Percentiles rank a stretch among this genome's conserved stretches.
These are phyloP conservation scores for Cherax destructor DNA, from an alignment of 1,140 invertebrate genomes.

Conservation along the genomic window DNA sequence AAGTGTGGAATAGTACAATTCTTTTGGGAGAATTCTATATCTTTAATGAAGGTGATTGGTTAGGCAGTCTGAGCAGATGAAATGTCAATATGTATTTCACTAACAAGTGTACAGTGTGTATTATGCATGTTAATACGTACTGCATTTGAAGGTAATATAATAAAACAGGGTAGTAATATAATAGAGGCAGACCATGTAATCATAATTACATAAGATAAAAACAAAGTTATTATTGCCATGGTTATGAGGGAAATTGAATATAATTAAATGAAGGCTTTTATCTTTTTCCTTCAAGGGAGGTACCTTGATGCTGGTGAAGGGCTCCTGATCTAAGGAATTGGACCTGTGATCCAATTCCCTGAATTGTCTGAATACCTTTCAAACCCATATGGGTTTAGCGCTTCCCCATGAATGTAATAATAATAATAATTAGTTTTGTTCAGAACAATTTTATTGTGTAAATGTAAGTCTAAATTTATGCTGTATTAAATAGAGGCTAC, in stretches of 20 bases:
- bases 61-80: constrained; percentile 1
- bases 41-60: constrained; percentile 4
- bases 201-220: not conserved
- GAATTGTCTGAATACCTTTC: too few species aligned
- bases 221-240: constrained; percentile 41
- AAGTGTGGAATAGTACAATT: not conserved
- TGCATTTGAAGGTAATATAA: not conserved
- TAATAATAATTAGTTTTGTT: not conserved
- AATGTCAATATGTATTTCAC: not conserved
- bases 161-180: constrained; percentile 1
- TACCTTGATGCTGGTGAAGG: too few species aligned
- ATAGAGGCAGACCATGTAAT: not conserved
- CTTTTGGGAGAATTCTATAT: constrained; percentile 1
- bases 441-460: not conserved
- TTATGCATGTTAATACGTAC: constrained; percentile 18
- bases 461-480: not conserved
- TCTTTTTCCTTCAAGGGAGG: too few species aligned
- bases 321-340: too few species aligned
- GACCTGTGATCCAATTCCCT: too few species aligned
- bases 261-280: not conserved
- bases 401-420: too few species aligned
- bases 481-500: not conserved
- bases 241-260: constrained; percentile 21
- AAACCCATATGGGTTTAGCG: too few species aligned
- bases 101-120: constrained; percentile 26